These are phyloP conservation scores for Carcinoscorpius rotundicauda DNA, from an alignment of 1,140 invertebrate genomes.

Conservation along the genomic window DNA sequence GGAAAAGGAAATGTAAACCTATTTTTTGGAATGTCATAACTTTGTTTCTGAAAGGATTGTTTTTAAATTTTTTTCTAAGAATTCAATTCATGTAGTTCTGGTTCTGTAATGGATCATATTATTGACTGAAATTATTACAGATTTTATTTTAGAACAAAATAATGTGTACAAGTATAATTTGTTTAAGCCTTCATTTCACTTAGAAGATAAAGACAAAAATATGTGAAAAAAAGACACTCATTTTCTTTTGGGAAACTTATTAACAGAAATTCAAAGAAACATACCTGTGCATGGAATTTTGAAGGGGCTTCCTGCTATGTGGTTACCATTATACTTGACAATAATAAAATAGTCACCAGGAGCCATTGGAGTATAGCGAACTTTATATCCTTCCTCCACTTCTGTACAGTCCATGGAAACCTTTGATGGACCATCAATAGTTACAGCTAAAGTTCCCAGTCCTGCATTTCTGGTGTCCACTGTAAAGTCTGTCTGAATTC, in stretches of 20 bases:
- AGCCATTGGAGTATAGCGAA: constrained; percentile 83
- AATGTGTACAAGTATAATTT: not conserved
- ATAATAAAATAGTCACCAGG: constrained; percentile 92
- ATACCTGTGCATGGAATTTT: constrained; percentile 46
- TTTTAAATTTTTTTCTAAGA: no score
- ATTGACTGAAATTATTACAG: no score
- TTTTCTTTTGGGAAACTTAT: no score
- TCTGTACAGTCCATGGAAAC: constrained; percentile 92
- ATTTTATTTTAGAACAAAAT: no score
- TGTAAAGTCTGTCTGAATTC: constrained; percentile 73
- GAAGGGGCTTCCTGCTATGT: constrained; percentile 88
- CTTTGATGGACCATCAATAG: constrained; percentile 89
- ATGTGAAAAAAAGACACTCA: constrained; percentile 6
- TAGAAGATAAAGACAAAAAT: not conserved
- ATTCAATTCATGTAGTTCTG: no score
- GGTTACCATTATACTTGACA: constrained; percentile 87
- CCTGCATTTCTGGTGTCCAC: constrained; percentile 93
- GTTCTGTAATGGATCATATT: no score
- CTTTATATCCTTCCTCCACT: constrained; percentile 91
- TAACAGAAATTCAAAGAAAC: not conserved
- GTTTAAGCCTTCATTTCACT: constrained; percentile 2
- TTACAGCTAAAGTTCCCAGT: constrained; percentile 76
- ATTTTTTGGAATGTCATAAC: no score
- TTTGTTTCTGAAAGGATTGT: no score
- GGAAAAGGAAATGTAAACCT: no score